These are phyloP conservation scores for Megaleporinus macrocephalus DNA, from an alignment of 2,113 vertebrate genomes.

Conservation along the genomic window DNA sequence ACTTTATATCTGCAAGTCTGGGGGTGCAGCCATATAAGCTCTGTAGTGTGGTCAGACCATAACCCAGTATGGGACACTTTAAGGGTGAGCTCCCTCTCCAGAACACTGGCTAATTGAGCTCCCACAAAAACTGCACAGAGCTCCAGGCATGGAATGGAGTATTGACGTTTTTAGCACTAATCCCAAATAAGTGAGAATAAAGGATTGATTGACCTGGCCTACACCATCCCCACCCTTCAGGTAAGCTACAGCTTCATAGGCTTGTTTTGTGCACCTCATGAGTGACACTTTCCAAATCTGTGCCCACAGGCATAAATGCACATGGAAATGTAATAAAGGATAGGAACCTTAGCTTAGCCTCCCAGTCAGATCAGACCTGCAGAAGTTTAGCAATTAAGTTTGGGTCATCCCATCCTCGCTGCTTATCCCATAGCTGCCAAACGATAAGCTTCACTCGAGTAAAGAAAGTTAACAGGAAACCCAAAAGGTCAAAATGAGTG, in stretches of 20 bases:
- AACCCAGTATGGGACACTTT: background rate
- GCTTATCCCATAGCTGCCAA: conserved; percentile 23
- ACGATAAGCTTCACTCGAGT: conserved; percentile 19
- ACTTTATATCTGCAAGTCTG: conserved; percentile 26
- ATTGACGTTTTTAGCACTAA: background rate
- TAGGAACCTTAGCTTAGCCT: conserved; percentile 19
- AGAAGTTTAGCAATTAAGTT: conserved; percentile 9
- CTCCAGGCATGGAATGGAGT: conserved; percentile 30
- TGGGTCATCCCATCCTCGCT: conserved; percentile 8
- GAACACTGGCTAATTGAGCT: background rate
- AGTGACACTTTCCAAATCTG: background rate
- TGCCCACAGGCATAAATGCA: background rate
- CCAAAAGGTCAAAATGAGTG: conserved; percentile 32
- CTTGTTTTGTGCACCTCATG: background rate
- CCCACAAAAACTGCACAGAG: conserved; percentile 4
- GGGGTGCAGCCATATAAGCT: background rate
- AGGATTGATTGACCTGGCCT: conserved; percentile 64
- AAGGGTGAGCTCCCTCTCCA: conserved; percentile 12
- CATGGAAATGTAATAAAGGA: background rate
- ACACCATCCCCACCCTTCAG: conserved; percentile 35
- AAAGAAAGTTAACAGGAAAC: conserved; percentile 11
- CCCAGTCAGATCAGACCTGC: conserved; percentile 15
- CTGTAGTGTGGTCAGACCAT: conserved; percentile 23
- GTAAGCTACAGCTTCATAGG: conserved; percentile 33
- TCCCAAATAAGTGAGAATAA: background rate